Evolutionary conservation across 1,140 invertebrate species (phyloP).

Genomic region (Neodiprion lecontei): DNA sequence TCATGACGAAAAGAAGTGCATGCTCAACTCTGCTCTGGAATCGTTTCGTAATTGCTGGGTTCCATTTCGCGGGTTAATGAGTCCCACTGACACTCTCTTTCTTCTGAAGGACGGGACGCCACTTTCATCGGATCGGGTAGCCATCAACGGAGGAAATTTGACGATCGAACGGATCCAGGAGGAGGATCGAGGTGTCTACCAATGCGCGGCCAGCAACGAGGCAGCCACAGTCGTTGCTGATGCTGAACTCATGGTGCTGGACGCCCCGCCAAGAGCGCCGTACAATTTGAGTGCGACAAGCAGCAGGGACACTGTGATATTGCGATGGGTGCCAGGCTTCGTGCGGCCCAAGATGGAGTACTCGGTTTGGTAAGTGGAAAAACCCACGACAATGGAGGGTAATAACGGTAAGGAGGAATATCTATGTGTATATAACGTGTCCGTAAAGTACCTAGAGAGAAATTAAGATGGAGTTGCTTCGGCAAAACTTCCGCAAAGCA

Average conservation of each 20-base stretch:
- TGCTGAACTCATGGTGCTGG: slow-evolving; percentile 87
- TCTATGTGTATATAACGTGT: too few species aligned
- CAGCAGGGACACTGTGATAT: slow-evolving; percentile 77
- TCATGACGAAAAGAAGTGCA: too few species aligned
- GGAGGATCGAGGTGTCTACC: slow-evolving; percentile 88
- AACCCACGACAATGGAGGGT: not conserved
- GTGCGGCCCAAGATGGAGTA: slow-evolving; percentile 83
- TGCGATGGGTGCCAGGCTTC: slow-evolving; percentile 88
- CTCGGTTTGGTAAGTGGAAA: slow-evolving; percentile 76
- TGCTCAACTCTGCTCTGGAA: too few species aligned
- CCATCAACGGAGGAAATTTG: slow-evolving; percentile 82
- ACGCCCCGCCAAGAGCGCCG: slow-evolving; percentile 87
- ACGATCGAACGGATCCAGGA: slow-evolving; percentile 84
- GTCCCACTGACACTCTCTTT: not conserved
- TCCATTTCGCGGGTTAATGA: too few species aligned
- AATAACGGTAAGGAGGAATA: not conserved
- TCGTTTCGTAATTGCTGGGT: too few species aligned
- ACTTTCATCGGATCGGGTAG: slow-evolving; percentile 73
- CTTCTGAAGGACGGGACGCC: slow-evolving; percentile 77
- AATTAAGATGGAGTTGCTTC: too few species aligned
- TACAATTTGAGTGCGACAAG: slow-evolving; percentile 86
- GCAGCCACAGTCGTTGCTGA: slow-evolving; percentile 88
- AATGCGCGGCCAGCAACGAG: slow-evolving; percentile 91
- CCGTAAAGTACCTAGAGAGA: too few species aligned
- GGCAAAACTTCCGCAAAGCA: too few species aligned